Percentiles rank a stretch among this genome's conserved stretches.
Conservation (phyloP, 35 echinoderm and acorn worm genomes). For the Hemicentrotus pulcherrimus region DNA sequence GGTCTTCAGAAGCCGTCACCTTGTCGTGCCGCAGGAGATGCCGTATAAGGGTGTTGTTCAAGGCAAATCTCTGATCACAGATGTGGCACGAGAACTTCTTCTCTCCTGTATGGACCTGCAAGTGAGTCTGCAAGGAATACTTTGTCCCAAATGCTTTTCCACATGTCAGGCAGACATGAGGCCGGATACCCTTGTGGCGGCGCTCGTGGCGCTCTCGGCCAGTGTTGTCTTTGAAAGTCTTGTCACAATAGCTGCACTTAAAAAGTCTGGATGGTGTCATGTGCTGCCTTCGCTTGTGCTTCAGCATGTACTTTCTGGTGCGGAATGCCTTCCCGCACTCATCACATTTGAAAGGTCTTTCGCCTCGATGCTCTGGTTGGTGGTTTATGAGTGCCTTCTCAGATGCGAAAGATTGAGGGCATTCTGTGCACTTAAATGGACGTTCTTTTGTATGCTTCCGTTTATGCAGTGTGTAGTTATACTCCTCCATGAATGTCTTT, state of each 20-base stretch:
- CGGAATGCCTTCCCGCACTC: constrained; percentile 20
- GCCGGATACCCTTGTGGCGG: constrained; percentile 40
- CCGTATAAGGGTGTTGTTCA: constrained; percentile 11
- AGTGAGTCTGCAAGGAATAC: constrained; percentile 14
- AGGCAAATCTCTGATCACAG: constrained; percentile 18
- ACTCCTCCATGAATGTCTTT: constrained; percentile 34
- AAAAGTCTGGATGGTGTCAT: background rate
- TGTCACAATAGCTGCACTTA: background rate
- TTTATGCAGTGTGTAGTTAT: background rate
- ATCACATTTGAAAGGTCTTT: constrained; percentile 27
- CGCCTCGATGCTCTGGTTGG: constrained; percentile 4
- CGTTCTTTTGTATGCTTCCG: constrained; percentile 35
- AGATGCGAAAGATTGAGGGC: constrained; percentile 33
- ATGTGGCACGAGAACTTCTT: background rate
- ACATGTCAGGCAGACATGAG: constrained; percentile 34
- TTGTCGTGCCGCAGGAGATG: constrained; percentile 12
- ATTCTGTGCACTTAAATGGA: constrained; percentile 26
- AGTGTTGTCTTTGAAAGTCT: constrained; percentile 28
- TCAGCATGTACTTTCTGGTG: constrained; percentile 24
- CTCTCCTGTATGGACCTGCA: constrained; percentile 35
- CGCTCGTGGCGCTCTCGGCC: constrained; percentile 19
- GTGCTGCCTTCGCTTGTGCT: constrained; percentile 30
- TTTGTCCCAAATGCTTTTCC: constrained; percentile 25
- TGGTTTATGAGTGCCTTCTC: constrained; percentile 37
- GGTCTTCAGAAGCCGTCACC: background rate